phyloP scores from a whole-genome alignment of 2,113 vertebrate genomes.

The Charina bottae region DNA sequence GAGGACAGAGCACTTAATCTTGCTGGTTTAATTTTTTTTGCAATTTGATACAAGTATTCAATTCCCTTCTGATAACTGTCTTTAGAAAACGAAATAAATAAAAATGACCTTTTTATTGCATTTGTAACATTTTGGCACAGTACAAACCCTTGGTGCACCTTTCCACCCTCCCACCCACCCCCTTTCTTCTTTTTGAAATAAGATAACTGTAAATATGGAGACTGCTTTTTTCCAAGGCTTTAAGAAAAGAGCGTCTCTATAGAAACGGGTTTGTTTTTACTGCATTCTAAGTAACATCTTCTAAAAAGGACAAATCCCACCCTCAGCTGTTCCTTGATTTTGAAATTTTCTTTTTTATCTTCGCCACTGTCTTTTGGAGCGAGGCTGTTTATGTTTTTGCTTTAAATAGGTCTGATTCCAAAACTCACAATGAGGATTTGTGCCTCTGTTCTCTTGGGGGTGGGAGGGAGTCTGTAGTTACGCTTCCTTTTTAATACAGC shows the following conservation, averaged over 20 bases:
- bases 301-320: slow-evolving; percentile 72
- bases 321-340: background rate
- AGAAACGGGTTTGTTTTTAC: slow-evolving; percentile 79
- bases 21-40: slow-evolving; percentile 17
- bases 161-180: background rate
- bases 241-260: slow-evolving; percentile 80
- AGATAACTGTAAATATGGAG: slow-evolving; percentile 88
- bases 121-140: slow-evolving; percentile 87
- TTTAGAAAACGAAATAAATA: slow-evolving; percentile 1
- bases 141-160: slow-evolving; percentile 84
- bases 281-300: slow-evolving; percentile 80
- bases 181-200: slow-evolving; percentile 62
- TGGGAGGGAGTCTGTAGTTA: background rate
- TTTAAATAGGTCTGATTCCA: slow-evolving; percentile 71
- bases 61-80: slow-evolving; percentile 29
- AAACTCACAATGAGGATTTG: slow-evolving; percentile 74
- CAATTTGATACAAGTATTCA: background rate
- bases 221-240: slow-evolving; percentile 68
- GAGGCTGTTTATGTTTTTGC: slow-evolving; percentile 7
- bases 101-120: slow-evolving; percentile 82
- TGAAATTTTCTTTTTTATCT: background rate
- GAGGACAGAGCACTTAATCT: background rate
- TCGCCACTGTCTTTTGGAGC: background rate
- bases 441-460: slow-evolving; percentile 29
- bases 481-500: slow-evolving; percentile 83